These are phyloP conservation scores for Spea bombifrons DNA, from an alignment of 2,113 vertebrate genomes.

Conservation along the genomic window DNA sequence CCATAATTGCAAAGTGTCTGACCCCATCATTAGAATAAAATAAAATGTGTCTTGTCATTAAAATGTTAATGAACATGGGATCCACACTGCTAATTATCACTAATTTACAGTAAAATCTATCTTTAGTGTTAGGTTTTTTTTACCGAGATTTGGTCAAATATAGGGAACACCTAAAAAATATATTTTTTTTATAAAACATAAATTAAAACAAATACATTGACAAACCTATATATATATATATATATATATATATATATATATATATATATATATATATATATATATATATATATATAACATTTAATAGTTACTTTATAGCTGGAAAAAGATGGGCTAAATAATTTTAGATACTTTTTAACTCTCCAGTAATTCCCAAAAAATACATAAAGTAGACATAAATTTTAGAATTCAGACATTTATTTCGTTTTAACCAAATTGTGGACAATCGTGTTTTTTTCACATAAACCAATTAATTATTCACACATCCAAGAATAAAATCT, in stretches of 20 bases:
- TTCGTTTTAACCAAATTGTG: slow-evolving; percentile 81
- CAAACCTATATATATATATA: not conserved
- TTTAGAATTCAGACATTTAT: slow-evolving; percentile 89
- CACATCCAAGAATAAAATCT: slow-evolving; percentile 80
- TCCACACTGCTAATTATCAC: not conserved
- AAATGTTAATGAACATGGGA: not conserved
- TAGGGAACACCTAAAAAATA: too few relatives aligned
- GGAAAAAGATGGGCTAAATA: not conserved
- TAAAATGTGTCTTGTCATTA: not conserved
- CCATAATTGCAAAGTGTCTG: too few relatives aligned
- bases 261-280: too few relatives aligned
- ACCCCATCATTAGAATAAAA: too few relatives aligned
- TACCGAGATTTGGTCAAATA: too few relatives aligned
- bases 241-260: too few relatives aligned
- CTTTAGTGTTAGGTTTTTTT: too few relatives aligned
- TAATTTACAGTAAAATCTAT: slow-evolving; percentile 7
- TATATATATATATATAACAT: not conserved
- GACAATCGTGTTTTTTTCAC: slow-evolving; percentile 77
- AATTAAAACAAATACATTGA: not conserved
- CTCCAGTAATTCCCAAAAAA: slow-evolving; percentile 51
- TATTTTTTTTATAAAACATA: not conserved
- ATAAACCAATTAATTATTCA: slow-evolving; percentile 77
- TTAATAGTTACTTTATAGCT: too few relatives aligned
- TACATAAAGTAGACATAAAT: slow-evolving; percentile 50
- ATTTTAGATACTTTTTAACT: not conserved